Conservation (phyloP, 2,888 invertebrate genomes). For the Ferrisia virgata region DNA sequence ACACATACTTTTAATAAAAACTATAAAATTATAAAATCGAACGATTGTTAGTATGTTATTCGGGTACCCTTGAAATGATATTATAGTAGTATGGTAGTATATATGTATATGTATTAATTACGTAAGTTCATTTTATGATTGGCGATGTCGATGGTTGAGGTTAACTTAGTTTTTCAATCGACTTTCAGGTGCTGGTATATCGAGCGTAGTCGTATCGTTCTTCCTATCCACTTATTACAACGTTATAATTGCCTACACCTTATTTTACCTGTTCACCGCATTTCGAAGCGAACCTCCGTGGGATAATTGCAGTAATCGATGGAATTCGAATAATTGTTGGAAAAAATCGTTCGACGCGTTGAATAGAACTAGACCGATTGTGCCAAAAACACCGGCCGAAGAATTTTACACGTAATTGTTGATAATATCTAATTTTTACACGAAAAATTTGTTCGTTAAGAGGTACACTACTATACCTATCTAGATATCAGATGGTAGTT, state of each 20-base stretch:
- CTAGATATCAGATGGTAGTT: neutral
- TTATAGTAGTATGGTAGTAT: neutral
- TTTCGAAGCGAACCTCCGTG: constrained; percentile 85
- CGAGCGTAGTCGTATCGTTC: constrained; percentile 91
- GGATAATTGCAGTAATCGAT: constrained; percentile 78
- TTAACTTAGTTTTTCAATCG: neutral
- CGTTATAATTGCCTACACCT: constrained; percentile 90
- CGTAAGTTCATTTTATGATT: neutral
- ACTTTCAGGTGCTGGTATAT: constrained; percentile 82
- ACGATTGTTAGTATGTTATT: neutral
- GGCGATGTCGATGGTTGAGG: neutral
- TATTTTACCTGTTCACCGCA: constrained; percentile 89
- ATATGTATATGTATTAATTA: neutral
- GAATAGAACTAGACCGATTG: constrained; percentile 62
- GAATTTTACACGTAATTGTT: constrained; percentile 85
- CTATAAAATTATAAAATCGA: neutral
- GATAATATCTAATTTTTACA: no score
- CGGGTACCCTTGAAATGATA: neutral
- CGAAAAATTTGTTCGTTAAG: no score
- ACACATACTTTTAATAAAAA: neutral
- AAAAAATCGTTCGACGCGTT: constrained; percentile 54
- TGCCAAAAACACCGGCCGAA: constrained; percentile 80
- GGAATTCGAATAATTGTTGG: constrained; percentile 86
- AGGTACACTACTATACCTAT: no score
- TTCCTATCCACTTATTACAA: constrained; percentile 94